phyloP scores from a whole-genome alignment of 2,797 vertebrate species.

The Karalla daura region DNA sequence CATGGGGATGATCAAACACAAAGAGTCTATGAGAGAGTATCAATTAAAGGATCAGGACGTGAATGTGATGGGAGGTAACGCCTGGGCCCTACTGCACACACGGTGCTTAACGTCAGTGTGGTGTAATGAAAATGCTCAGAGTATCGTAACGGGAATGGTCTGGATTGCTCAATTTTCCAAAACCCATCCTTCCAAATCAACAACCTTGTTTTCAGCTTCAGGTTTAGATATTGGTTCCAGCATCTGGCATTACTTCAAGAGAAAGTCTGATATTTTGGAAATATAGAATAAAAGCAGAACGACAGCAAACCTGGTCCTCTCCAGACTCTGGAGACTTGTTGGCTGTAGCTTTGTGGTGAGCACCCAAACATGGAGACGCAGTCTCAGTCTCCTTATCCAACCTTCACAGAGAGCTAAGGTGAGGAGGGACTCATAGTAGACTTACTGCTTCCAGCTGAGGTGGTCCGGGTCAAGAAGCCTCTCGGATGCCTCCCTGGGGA shows the following conservation, averaged over 20 bases:
- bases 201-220: background rate
- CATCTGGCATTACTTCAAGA: too few relatives aligned
- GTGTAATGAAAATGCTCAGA: background rate
- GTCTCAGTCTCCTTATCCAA: background rate
- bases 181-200: background rate
- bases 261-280: background rate
- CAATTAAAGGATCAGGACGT: background rate
- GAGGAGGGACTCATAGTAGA: too few relatives aligned
- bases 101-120: background rate
- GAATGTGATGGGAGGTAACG: background rate
- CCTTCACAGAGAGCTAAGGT: background rate
- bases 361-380: background rate
- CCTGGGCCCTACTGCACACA: too few relatives aligned
- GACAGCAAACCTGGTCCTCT: background rate
- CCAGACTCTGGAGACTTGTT: background rate
- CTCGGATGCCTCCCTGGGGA: too few relatives aligned
- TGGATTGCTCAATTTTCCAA: background rate
- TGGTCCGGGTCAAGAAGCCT: too few relatives aligned
- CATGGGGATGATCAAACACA: background rate
- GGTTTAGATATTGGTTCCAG: background rate
- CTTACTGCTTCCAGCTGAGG: too few relatives aligned
- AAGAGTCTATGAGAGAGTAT: background rate
- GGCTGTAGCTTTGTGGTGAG: background rate
- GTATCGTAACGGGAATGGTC: background rate
- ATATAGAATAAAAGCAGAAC: background rate